Conservation (phyloP, 2,797 vertebrate species). For the Lepus townsendii region DNA sequence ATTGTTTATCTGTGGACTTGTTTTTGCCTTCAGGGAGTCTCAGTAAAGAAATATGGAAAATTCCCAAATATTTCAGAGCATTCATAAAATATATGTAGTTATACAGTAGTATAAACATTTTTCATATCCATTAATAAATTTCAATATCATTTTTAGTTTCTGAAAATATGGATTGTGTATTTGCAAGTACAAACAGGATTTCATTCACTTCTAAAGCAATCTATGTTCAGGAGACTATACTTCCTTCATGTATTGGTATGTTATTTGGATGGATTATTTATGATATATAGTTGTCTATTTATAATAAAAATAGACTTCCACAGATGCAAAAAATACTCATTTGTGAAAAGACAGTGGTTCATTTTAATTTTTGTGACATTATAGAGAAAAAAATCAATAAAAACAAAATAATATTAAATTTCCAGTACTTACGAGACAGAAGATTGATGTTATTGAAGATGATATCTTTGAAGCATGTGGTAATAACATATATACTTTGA, state of each 20-base stretch:
- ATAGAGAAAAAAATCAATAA: background rate
- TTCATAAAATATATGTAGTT: slow-evolving; percentile 10
- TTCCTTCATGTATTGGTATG: background rate
- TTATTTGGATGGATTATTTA: background rate
- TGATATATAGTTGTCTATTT: background rate
- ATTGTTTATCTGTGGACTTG: background rate
- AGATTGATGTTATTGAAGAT: background rate
- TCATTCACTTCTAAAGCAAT: background rate
- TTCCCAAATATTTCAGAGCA: background rate
- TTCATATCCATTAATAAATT: background rate
- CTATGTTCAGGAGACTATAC: background rate
- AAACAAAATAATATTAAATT: background rate
- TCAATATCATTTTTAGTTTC: background rate
- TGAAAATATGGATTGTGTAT: background rate
- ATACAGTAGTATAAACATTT: slow-evolving; percentile 17
- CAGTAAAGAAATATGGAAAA: background rate
- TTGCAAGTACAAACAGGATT: slow-evolving; percentile 17
- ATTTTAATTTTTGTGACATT: background rate
- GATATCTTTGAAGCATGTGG: background rate
- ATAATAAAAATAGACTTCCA: background rate
- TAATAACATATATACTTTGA: background rate
- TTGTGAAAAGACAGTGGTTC: background rate
- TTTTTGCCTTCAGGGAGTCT: background rate
- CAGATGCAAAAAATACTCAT: background rate
- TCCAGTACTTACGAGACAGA: background rate